Evolutionary conservation across 1,140 invertebrate species (phyloP).

Genomic region (Drosophila rufa): DNA sequence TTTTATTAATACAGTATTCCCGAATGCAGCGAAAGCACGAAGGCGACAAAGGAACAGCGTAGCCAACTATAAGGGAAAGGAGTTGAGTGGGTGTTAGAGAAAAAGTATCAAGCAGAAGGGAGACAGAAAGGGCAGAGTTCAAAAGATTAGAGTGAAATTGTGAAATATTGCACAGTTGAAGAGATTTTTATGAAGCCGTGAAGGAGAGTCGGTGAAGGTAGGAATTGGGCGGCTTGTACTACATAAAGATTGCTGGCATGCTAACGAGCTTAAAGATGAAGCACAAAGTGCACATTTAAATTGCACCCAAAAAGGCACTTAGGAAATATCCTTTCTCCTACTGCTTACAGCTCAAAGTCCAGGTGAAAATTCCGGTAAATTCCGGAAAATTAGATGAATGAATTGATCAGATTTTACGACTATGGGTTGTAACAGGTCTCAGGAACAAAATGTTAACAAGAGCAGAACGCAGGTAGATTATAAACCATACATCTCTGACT

Average conservation of each 20-base stretch:
- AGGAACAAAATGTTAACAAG: no score
- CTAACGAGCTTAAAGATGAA: constrained; percentile 74
- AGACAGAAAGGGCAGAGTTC: constrained; percentile 13
- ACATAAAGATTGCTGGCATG: constrained; percentile 24
- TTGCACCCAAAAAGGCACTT: constrained; percentile 21
- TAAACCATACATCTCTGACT: no score
- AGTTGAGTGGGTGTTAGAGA: not conserved
- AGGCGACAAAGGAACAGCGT: not conserved
- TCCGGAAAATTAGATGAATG: not conserved
- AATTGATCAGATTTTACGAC: not conserved
- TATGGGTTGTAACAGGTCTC: no score
- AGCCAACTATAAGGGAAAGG: constrained; percentile 6
- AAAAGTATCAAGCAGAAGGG: not conserved
- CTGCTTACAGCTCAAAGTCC: not conserved
- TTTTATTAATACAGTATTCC: not conserved
- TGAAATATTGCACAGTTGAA: constrained; percentile 81
- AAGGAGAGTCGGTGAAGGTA: constrained; percentile 13
- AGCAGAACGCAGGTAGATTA: no score
- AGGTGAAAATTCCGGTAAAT: constrained; percentile 9
- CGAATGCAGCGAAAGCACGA: not conserved
- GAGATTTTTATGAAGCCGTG: constrained; percentile 78
- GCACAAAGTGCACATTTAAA: constrained; percentile 54
- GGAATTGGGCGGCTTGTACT: constrained; percentile 19
- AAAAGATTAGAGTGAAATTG: constrained; percentile 72
- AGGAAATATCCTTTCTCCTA: not conserved